Percentiles rank a stretch among this genome's conserved stretches.
phyloP scores from a whole-genome alignment of 1,140 invertebrate genomes.

The fruit fly (Drosophila melanogaster) region Release_6_plus_ISO1_MT NC_004354.4:8378001-8378500 shows the following conservation, averaged over 20 bases:
- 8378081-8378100: slow-evolving; percentile 16
- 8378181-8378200: neutral
- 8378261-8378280: slow-evolving; percentile 39
- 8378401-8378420: neutral
- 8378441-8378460: neutral
- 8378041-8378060: slow-evolving; percentile 21
- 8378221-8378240: neutral
- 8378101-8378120: slow-evolving; percentile 62
- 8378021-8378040: slow-evolving; percentile 49
- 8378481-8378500: too few relatives aligned
- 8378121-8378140: slow-evolving; percentile 72
- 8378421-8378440: neutral
- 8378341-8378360: neutral
- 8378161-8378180: slow-evolving; percentile 15
- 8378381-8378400: slow-evolving; percentile 22
- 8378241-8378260: slow-evolving; percentile 9
- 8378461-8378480: too few relatives aligned
- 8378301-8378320: slow-evolving; percentile 8
- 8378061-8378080: slow-evolving; percentile 8
- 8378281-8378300: slow-evolving; percentile 42
- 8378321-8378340: neutral
- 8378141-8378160: slow-evolving; percentile 61
- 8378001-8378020: neutral
- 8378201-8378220: slow-evolving; percentile 8
- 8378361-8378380: neutral